Evolutionary conservation across 2,113 vertebrate genomes (phyloP), one percentile per base, ranked within the genome.

Genomic region (Todiramphus saurophagus): DNA sequence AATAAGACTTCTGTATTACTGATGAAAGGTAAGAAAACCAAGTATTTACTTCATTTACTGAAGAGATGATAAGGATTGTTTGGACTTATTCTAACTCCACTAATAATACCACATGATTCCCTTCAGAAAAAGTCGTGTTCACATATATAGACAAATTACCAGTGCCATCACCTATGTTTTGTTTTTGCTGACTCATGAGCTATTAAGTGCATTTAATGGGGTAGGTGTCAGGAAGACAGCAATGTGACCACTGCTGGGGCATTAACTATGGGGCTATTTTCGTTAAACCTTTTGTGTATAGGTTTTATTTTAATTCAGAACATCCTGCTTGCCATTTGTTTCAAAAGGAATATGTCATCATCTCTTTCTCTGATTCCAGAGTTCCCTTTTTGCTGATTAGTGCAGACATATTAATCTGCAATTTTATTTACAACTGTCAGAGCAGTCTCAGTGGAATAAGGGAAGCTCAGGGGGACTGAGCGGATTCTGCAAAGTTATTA

Each of bases 101-200:
- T 60, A 84, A 79, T 62, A 35, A 53, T 74, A n/a, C 9, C 41
- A 37, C 24, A 41, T 58, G 18, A 73, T 78, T 87, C 67, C 53
- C 92, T 92, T 68, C 56, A 69, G 64, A 60, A 91, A 56, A 79
- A 75, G 18, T 30, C 7, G 67, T 95, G 44, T 74, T 93, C 73
- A 20, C 28, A 23, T 85, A 64, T 81, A 41, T 44, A 76, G 83
- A 39, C 33, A 76, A 87, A 93, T 93, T 62, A 66, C 21, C 25
- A 46, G 39, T 55, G 48, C 70, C 30, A 46, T 91, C 86, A 96
- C 80, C 76, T 82, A 69, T 70, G 64, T 48, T 75, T 87, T 89
- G 35, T 75, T 27, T 91, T 69, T 94, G 83, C 87, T 94, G 80
- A 73, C 50, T 95, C 89, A 68, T n/a, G n/a, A 87, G 66, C 69